These are phyloP conservation scores for Peromyscus attwateri DNA, from an alignment of 2,797 vertebrate genomes.

Conservation along the genomic window DNA sequence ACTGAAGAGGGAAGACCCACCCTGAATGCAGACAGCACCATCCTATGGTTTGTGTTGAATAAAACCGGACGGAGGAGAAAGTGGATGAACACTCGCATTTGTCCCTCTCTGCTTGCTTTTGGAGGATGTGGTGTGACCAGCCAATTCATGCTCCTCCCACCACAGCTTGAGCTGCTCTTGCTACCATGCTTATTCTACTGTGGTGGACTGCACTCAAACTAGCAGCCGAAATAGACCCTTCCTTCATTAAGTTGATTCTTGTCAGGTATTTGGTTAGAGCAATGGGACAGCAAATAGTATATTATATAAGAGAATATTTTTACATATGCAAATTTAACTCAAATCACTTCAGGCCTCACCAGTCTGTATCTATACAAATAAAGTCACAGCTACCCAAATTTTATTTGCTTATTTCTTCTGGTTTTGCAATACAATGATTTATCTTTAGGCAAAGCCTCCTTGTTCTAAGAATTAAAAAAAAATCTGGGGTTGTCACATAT, in stretches of 20 bases:
- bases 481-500: background rate
- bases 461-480: background rate
- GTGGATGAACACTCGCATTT: background rate
- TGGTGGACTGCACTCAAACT: background rate
- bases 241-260: background rate
- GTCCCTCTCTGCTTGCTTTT: background rate
- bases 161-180: background rate
- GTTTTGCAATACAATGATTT: slow-evolving; percentile 5
- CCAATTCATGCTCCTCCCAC: background rate
- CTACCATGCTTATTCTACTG: background rate
- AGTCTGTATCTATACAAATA: background rate
- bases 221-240: background rate
- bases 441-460: background rate
- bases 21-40: background rate
- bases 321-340: background rate
- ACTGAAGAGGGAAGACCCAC: background rate
- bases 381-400: slow-evolving; percentile 19
- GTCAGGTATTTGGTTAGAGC: background rate
- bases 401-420: slow-evolving; percentile 32
- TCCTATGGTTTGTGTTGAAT: background rate
- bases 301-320: slow-evolving; percentile 2
- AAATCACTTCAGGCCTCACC: background rate
- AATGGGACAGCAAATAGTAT: background rate
- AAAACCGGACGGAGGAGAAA: background rate
- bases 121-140: background rate